Conservation (phyloP, 2,797 vertebrate species). For the Centropyge bicolor region DNA sequence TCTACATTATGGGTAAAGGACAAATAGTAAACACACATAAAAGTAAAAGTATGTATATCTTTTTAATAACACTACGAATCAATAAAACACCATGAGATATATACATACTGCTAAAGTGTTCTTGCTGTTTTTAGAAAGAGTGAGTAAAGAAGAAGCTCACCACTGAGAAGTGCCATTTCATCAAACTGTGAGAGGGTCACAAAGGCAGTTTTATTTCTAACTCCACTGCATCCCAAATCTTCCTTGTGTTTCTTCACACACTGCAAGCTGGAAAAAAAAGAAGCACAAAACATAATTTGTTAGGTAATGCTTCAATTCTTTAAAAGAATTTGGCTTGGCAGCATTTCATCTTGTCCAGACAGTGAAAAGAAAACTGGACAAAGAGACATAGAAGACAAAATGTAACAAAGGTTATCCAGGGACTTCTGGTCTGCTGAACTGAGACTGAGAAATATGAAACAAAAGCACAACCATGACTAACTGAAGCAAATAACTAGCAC, state of each 20-base stretch:
- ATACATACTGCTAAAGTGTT: background rate
- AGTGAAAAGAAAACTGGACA: slow-evolving; percentile 4
- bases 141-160: slow-evolving; percentile 77
- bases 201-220: slow-evolving; percentile 92
- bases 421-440: background rate
- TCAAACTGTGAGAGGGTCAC: slow-evolving; percentile 89
- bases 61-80: background rate
- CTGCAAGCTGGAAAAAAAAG: slow-evolving; percentile 83
- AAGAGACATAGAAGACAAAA: background rate
- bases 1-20: slow-evolving; percentile 82
- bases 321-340: slow-evolving; percentile 8
- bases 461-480: background rate
- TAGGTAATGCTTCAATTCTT: background rate
- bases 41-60: background rate
- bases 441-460: background rate
- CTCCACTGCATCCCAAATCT: slow-evolving; percentile 88
- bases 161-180: slow-evolving; percentile 92
- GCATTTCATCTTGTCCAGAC: background rate
- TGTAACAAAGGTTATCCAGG: slow-evolving; percentile 7
- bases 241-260: slow-evolving; percentile 96
- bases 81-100: background rate
- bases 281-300: slow-evolving; percentile 39
- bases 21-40: background rate
- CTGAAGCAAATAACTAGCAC: slow-evolving; percentile 1
- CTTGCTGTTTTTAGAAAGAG: background rate